Percentiles rank a stretch among this genome's conserved stretches.
Evolutionary conservation across 2,888 invertebrate genomes (phyloP).

Genomic region (Antitype chi): DNA sequence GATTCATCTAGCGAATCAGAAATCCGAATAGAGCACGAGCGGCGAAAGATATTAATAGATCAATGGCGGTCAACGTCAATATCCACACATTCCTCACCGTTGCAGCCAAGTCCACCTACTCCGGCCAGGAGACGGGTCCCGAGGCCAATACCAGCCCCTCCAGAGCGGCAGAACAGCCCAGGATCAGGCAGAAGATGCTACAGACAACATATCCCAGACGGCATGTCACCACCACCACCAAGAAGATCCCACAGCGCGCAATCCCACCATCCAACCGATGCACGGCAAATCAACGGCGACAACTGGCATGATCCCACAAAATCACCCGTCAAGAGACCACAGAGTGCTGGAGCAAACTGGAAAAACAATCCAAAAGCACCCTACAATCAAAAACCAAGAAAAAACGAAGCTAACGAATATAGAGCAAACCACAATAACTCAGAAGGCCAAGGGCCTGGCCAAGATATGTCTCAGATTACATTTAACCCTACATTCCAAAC

Average conservation of each 20-base stretch:
- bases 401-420: conserved; percentile 80
- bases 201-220: conserved; percentile 82
- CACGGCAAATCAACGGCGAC: conserved; percentile 82
- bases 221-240: conserved; percentile 85
- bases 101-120: conserved; percentile 83
- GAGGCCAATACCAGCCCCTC: conserved; percentile 79
- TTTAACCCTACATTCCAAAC: conserved; percentile 90
- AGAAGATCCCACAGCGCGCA: conserved; percentile 84
- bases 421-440: conserved; percentile 78
- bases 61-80: conserved; percentile 95
- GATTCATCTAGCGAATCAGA: conserved; percentile 95
- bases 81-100: conserved; percentile 83
- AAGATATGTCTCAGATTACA: conserved; percentile 87
- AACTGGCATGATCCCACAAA: conserved; percentile 85
- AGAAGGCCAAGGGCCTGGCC: conserved; percentile 75
- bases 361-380: conserved; percentile 86
- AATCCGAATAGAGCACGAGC: conserved; percentile 92
- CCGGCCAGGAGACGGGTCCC: conserved; percentile 81
- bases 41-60: conserved; percentile 92
- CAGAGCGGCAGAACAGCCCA: conserved; percentile 85
- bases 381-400: conserved; percentile 83
- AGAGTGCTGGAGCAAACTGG: conserved; percentile 86
- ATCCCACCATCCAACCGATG: conserved; percentile 80
- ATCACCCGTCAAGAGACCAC: conserved; percentile 87
- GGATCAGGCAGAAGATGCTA: conserved; percentile 80